These are phyloP conservation scores for Camponotus fellah DNA, from an alignment of 2,888 invertebrate genomes.

Conservation along the genomic window DNA sequence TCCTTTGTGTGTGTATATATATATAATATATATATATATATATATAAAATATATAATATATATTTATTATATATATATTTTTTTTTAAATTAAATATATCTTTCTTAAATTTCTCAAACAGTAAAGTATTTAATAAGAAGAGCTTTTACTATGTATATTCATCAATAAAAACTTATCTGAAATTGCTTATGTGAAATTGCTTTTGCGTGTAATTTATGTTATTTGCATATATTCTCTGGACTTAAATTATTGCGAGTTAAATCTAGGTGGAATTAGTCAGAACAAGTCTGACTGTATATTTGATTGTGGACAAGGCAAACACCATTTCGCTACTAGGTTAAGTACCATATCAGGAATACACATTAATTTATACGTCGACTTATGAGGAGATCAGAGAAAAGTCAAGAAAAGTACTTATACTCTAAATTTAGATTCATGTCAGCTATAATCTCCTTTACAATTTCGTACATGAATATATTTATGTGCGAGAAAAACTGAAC, in stretches of 20 bases:
- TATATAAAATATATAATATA: too few species aligned
- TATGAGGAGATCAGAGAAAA: constrained; percentile 38
- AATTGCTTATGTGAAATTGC: neutral
- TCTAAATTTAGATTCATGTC: constrained; percentile 58
- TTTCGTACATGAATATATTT: neutral
- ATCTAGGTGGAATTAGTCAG: constrained; percentile 1
- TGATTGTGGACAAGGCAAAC: constrained; percentile 35
- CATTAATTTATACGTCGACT: constrained; percentile 40
- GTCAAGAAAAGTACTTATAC: constrained; percentile 50
- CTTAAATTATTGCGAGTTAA: neutral
- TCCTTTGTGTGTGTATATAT: too few species aligned
- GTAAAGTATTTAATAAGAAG: neutral
- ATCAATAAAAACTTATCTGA: neutral
- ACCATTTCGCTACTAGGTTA: constrained; percentile 33
- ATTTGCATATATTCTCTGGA: neutral
- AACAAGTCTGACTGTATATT: constrained; percentile 1
- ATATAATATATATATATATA: too few species aligned
- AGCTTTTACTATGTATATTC: neutral
- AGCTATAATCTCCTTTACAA: constrained; percentile 56
- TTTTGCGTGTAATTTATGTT: neutral
- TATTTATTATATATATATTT: too few species aligned
- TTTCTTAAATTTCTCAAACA: neutral
- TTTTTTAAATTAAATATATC: neutral
- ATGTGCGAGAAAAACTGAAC: neutral
- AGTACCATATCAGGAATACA: constrained; percentile 40